Evolutionary conservation across 1,140 invertebrate genomes (phyloP).

Genomic region (Uloborus diversus): DNA sequence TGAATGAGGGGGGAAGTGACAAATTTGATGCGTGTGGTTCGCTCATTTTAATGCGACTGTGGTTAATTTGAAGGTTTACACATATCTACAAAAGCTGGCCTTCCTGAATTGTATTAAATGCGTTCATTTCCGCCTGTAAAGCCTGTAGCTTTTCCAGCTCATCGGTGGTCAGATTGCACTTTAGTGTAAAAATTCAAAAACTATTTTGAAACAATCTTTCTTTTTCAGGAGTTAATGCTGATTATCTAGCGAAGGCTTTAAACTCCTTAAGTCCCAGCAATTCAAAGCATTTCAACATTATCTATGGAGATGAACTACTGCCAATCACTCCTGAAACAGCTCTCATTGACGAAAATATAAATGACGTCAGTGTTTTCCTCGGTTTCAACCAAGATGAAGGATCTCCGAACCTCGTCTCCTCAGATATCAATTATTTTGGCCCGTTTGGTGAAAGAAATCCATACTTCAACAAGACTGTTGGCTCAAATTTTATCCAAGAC

Average conservation of each 20-base stretch:
- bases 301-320: slow-evolving; percentile 12
- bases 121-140: no score
- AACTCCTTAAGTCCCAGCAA: neutral
- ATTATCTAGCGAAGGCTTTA: neutral
- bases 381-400: slow-evolving; percentile 19
- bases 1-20: no score
- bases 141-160: no score
- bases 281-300: neutral
- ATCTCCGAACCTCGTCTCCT: neutral
- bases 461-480: slow-evolving; percentile 10
- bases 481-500: neutral
- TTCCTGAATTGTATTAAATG: no score
- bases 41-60: no score
- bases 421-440: neutral
- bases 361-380: neutral
- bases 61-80: no score
- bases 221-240: slow-evolving; percentile 9
- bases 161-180: no score
- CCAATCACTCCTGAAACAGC: neutral
- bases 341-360: neutral
- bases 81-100: no score
- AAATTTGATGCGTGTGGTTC: no score
- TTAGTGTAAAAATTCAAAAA: no score
- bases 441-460: slow-evolving; percentile 5
- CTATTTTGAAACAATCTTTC: neutral